phyloP scores from a whole-genome alignment of 2,797 vertebrate genomes.

The Prunella strophiata region DNA sequence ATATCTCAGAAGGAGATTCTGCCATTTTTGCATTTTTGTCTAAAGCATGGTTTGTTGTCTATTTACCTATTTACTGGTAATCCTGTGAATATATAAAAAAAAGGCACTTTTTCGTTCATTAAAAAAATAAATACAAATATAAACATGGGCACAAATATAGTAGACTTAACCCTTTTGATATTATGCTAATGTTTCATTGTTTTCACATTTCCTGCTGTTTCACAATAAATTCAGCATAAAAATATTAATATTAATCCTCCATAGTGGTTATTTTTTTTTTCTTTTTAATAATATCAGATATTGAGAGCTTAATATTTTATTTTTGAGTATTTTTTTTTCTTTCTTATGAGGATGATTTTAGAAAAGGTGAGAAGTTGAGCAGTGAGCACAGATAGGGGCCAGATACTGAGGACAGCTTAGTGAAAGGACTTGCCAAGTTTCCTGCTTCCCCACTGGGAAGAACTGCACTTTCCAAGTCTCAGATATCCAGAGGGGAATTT shows the following conservation, averaged over 20 bases:
- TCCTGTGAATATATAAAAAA: neutral
- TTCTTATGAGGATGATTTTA: neutral
- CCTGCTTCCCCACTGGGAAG: neutral
- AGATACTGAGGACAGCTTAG: neutral
- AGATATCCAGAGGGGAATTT: neutral
- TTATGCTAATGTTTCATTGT: neutral
- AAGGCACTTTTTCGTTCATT: rapidly evolving
- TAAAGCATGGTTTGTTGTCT: rapidly evolving
- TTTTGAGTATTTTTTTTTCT: neutral
- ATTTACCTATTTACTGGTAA: neutral
- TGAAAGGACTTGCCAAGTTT: neutral
- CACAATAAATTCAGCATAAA: neutral
- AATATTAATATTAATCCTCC: neutral
- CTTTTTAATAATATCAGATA: neutral
- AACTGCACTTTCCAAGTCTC: neutral
- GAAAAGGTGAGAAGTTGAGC: neutral
- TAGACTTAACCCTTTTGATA: neutral
- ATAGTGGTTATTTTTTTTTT: neutral
- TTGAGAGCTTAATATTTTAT: neutral
- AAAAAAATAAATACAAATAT: neutral
- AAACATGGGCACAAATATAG: neutral
- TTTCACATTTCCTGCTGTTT: neutral
- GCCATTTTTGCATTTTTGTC: neutral
- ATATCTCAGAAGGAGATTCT: neutral
- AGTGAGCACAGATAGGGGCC: neutral